phyloP scores from a whole-genome alignment of 2,113 vertebrate species.

The Sterrhoptilus dennistouni region DNA sequence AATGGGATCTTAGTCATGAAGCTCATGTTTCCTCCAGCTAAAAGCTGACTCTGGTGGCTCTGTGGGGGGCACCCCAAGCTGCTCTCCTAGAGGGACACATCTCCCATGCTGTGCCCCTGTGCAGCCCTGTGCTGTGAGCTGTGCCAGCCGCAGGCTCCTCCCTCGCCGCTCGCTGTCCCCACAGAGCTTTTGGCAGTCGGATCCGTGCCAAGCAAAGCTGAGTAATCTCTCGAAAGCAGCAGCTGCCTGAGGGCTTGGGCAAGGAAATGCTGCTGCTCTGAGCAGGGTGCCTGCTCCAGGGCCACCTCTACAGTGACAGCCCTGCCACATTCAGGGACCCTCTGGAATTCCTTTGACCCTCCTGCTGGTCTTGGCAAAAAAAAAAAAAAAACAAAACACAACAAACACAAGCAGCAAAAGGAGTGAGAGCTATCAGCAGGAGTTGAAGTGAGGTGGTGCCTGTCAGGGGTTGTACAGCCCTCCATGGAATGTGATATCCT shows the following conservation, averaged over 20 bases:
- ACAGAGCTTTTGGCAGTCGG: not conserved
- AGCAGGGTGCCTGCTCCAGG: not conserved
- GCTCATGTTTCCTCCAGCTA: fast-evolving
- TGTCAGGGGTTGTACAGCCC: not conserved
- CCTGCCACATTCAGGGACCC: not conserved
- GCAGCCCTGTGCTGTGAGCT: not conserved
- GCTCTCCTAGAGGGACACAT: not conserved
- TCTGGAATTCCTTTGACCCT: not conserved
- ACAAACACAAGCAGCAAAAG: not conserved
- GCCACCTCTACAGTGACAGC: not conserved
- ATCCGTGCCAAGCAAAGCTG: not conserved
- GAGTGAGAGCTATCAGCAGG: not conserved
- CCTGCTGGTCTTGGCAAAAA: not conserved
- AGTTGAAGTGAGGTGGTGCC: not conserved
- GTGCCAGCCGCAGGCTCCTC: conserved; percentile 11
- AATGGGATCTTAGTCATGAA: not conserved
- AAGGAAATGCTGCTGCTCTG: not conserved
- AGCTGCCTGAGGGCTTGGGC: not conserved
- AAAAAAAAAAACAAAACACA: not conserved
- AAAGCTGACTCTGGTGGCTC: not conserved
- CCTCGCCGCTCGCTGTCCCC: not conserved
- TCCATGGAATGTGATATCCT: not conserved
- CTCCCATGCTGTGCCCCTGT: fast-evolving
- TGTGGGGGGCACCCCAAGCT: not conserved
- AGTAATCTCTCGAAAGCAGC: conserved; percentile 45